Evolutionary conservation across 2,888 invertebrate genomes (phyloP).

Genomic region (Nomada fabriciana): DNA sequence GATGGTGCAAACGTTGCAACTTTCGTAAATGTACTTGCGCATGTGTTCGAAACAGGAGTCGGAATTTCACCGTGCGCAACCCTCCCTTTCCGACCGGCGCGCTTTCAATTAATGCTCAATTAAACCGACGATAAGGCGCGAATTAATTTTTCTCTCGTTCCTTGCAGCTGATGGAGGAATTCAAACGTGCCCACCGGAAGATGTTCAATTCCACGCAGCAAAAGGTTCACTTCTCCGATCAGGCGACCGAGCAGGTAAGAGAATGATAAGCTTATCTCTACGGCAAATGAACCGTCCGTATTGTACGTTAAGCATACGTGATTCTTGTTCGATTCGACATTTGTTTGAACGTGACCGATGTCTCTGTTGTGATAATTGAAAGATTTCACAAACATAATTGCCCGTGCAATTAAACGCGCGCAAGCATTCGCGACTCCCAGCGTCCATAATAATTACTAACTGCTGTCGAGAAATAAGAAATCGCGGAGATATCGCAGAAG

Average conservation of each 20-base stretch:
- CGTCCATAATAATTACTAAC: too few species aligned
- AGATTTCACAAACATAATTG: too few species aligned
- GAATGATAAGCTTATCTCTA: slow-evolving; percentile 58
- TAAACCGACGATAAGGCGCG: slow-evolving; percentile 8
- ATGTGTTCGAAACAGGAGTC: not conserved
- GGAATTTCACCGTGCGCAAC: slow-evolving; percentile 11
- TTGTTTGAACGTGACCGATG: not conserved
- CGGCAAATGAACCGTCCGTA: not conserved
- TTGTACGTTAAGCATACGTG: not conserved
- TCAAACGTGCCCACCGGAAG: slow-evolving; percentile 93
- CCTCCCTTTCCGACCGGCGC: slow-evolving; percentile 2
- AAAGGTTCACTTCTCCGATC: slow-evolving; percentile 75
- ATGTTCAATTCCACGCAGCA: slow-evolving; percentile 88
- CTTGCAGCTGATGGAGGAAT: slow-evolving; percentile 91
- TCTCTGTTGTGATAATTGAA: not conserved
- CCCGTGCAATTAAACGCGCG: too few species aligned
- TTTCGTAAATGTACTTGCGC: slow-evolving; percentile 27
- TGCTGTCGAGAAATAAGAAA: too few species aligned
- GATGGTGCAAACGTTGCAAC: slow-evolving; percentile 52
- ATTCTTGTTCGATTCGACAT: not conserved
- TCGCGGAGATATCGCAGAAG: too few species aligned
- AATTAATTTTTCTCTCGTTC: slow-evolving; percentile 19
- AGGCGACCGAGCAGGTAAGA: slow-evolving; percentile 77
- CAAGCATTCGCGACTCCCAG: too few species aligned
- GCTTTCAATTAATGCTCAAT: not conserved